phyloP scores from a whole-genome alignment of 1,140 invertebrate genomes.

The Nylanderia fulva region DNA sequence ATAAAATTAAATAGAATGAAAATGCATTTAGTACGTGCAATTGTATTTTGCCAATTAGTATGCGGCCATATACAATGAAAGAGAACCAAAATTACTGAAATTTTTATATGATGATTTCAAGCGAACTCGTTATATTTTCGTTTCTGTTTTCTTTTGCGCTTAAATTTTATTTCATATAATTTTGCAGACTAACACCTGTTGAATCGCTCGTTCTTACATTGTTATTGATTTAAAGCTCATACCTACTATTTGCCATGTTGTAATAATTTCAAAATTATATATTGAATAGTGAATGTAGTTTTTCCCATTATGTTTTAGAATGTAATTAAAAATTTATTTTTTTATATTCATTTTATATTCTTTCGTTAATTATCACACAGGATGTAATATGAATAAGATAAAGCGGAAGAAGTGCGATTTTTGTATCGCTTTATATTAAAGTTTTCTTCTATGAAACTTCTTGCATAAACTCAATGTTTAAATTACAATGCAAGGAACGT shows the following conservation, averaged over 20 bases:
- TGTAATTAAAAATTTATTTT: background rate
- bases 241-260: background rate
- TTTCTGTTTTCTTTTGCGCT: conserved; percentile 18
- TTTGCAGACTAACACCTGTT: conserved; percentile 68
- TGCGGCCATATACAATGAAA: background rate
- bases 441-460: background rate
- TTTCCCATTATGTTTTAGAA: background rate
- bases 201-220: conserved; percentile 61
- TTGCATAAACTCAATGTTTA: conserved; percentile 10
- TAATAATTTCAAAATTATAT: conserved; percentile 37
- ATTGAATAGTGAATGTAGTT: background rate
- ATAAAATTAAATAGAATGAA: conserved; percentile 17
- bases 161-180: conserved; percentile 6
- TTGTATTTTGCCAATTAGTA: background rate
- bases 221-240: too few species aligned
- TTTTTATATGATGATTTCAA: conserved; percentile 1
- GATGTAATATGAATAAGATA: too few species aligned
- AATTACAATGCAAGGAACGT: background rate
- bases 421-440: background rate
- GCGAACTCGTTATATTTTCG: conserved; percentile 1
- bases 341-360: too few species aligned
- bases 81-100: conserved; percentile 10
- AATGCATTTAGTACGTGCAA: background rate
- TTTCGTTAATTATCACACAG: background rate
- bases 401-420: background rate